phyloP scores from a whole-genome alignment of 2,888 invertebrate genomes.

The Thera britannica region DNA sequence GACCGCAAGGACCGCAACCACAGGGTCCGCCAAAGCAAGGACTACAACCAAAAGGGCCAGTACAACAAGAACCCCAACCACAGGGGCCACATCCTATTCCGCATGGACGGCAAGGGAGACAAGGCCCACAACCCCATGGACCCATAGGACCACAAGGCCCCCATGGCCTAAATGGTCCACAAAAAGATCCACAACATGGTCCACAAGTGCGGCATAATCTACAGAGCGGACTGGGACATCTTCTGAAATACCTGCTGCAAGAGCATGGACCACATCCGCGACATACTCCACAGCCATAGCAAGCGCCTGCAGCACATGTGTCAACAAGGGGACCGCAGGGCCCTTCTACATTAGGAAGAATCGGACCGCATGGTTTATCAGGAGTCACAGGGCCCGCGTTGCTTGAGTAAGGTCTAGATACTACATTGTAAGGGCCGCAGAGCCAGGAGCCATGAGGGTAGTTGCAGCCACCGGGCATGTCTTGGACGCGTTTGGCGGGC shows the following conservation, averaged over 20 bases:
- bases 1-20: background rate
- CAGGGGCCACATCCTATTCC: slow-evolving; percentile 2
- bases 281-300: slow-evolving; percentile 24
- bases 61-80: slow-evolving; percentile 8
- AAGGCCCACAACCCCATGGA: slow-evolving; percentile 32
- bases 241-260: slow-evolving; percentile 34
- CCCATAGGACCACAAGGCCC: slow-evolving; percentile 39
- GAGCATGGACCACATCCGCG: slow-evolving; percentile 27
- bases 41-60: background rate
- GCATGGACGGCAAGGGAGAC: slow-evolving; percentile 7
- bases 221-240: slow-evolving; percentile 39
- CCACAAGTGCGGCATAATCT: slow-evolving; percentile 45
- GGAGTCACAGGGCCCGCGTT: slow-evolving; percentile 40
- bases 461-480: slow-evolving; percentile 71
- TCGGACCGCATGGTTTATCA: slow-evolving; percentile 44
- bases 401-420: slow-evolving; percentile 46
- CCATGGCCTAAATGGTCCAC: slow-evolving; percentile 33
- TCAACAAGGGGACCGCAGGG: slow-evolving; percentile 29
- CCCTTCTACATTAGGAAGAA: slow-evolving; percentile 36
- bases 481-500: slow-evolving; percentile 62
- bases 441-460: slow-evolving; percentile 73
- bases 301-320: slow-evolving; percentile 12
- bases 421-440: slow-evolving; percentile 69
- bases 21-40: background rate
- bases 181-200: slow-evolving; percentile 25